phyloP scores from a whole-genome alignment of 2,888 invertebrate genomes.

The Caenorhabditis plicata region DNA sequence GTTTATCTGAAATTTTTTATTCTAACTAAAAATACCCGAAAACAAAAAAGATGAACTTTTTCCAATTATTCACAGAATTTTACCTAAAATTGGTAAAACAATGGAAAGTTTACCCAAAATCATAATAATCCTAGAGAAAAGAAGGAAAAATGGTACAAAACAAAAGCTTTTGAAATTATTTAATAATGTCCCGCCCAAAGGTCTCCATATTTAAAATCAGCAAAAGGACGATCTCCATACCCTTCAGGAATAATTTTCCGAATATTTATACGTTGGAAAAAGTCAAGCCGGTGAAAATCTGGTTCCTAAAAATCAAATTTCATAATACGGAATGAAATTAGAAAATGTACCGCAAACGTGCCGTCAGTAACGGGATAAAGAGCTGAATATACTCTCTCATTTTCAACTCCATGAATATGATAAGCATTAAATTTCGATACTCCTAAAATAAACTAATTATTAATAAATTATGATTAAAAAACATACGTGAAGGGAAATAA shows the following conservation, averaged over 20 bases:
- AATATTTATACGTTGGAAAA: conserved; percentile 64
- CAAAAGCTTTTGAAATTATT: not conserved
- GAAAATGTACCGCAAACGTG: conserved; percentile 27
- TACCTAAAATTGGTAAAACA: no score
- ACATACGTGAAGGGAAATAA: conserved; percentile 68
- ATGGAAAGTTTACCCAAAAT: no score
- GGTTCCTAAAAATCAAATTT: conserved; percentile 62
- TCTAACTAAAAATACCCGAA: no score
- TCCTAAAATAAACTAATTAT: conserved; percentile 24
- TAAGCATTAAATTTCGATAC: conserved; percentile 70
- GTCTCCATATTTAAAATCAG: conserved; percentile 61
- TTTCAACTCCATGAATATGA: conserved; percentile 69
- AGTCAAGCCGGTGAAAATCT: conserved; percentile 69
- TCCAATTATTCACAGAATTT: no score
- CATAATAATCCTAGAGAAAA: no score
- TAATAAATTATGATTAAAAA: conserved; percentile 1
- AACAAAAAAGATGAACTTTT: no score
- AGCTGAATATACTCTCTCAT: conserved; percentile 68
- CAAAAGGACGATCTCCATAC: conserved; percentile 58
- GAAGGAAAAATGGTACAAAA: not conserved
- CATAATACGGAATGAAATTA: not conserved
- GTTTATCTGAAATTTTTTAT: no score
- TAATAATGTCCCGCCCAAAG: conserved; percentile 56
- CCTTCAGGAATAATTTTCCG: conserved; percentile 58
- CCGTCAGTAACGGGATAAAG: conserved; percentile 68